A percentile compares a stretch with the other conserved stretches of the same genome.
Conservation (phyloP, 2,113 vertebrate species). For the Pedetes capensis region DNA sequence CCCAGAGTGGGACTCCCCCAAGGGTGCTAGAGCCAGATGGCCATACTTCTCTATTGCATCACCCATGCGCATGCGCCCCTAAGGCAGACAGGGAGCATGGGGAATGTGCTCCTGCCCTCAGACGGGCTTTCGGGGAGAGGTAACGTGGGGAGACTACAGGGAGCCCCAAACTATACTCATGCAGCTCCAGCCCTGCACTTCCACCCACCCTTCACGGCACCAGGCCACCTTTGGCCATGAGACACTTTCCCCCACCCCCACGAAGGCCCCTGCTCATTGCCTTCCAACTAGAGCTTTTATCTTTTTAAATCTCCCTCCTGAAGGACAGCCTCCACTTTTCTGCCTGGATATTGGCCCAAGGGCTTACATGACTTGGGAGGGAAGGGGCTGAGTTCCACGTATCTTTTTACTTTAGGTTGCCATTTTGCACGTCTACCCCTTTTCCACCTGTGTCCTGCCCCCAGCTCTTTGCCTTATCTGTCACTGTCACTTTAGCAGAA, state of each 20-base stretch:
- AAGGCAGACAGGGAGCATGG: background rate
- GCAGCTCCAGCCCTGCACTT: background rate
- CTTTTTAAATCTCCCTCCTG: background rate
- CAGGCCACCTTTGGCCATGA: background rate
- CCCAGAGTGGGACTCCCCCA: background rate
- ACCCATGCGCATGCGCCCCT: background rate
- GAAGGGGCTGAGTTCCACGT: background rate
- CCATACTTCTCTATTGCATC: background rate
- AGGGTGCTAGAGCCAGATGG: background rate
- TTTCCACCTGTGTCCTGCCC: background rate
- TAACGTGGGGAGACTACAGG: background rate
- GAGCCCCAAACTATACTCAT: background rate
- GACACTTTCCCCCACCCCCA: background rate
- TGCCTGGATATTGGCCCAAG: background rate
- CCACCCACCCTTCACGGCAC: background rate
- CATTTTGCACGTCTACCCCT: constrained; percentile 38
- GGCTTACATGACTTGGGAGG: background rate
- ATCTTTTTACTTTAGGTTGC: background rate
- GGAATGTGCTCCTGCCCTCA: background rate
- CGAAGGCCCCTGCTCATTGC: background rate
- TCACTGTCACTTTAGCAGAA: constrained; percentile 66
- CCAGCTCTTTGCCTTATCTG: constrained; percentile 58
- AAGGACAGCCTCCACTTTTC: background rate
- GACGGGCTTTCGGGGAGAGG: background rate
- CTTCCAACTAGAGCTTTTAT: background rate